These are phyloP conservation scores for Coboldia fuscipes DNA, from an alignment of 1,140 invertebrate genomes.

Conservation along the genomic window DNA sequence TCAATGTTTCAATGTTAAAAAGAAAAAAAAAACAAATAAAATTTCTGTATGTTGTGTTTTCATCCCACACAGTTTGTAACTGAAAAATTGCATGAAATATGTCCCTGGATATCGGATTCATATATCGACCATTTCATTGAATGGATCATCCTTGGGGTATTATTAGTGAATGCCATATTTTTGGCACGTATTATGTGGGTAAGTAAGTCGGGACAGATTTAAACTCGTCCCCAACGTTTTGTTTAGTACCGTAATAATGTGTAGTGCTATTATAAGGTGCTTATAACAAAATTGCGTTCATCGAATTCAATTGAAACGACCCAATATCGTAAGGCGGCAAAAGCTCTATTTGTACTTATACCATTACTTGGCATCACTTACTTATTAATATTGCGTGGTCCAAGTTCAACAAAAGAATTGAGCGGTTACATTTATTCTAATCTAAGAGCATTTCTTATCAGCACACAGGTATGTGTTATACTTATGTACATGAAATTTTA, in stretches of 20 bases:
- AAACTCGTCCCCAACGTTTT: neutral
- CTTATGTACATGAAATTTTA: neutral
- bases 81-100: constrained; percentile 14
- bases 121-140: constrained; percentile 51
- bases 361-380: constrained; percentile 75
- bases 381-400: constrained; percentile 55
- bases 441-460: constrained; percentile 45
- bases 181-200: constrained; percentile 84
- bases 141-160: constrained; percentile 41
- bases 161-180: constrained; percentile 69
- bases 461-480: constrained; percentile 34
- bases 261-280: constrained; percentile 31
- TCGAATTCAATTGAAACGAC: constrained; percentile 69
- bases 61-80: neutral
- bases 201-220: constrained; percentile 18
- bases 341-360: constrained; percentile 69
- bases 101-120: constrained; percentile 49
- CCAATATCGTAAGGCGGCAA: constrained; percentile 73
- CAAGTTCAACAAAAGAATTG: constrained; percentile 36
- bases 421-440: constrained; percentile 40
- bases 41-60: neutral
- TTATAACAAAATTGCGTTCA: constrained; percentile 78
- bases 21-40: neutral
- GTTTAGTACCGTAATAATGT: neutral
- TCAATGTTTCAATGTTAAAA: neutral